Conservation (phyloP, 1,140 invertebrate genomes). For the Hylaeus anthracinus region DNA sequence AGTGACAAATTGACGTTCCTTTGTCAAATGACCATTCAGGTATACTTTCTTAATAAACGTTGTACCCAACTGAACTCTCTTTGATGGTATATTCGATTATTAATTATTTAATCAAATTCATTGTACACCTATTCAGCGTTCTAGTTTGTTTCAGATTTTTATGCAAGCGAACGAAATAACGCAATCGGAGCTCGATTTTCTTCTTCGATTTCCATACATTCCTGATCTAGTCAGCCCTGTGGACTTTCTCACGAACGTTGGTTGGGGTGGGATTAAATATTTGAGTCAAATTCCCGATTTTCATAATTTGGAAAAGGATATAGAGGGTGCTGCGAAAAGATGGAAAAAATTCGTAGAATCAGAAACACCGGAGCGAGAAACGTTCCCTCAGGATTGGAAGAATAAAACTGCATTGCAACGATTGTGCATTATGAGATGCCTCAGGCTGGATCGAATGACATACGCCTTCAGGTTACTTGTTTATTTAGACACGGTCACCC, state of each 20-base stretch:
- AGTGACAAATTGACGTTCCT: constrained; percentile 96
- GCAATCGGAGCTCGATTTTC: constrained; percentile 90
- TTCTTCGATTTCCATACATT: constrained; percentile 89
- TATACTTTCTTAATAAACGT: constrained; percentile 65
- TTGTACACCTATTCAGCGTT: too few relatives aligned
- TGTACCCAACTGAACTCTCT: background rate
- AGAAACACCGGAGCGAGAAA: constrained; percentile 95
- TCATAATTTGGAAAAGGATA: constrained; percentile 93
- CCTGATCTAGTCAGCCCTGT: constrained; percentile 88
- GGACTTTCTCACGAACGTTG: constrained; percentile 90
- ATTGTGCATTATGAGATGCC: constrained; percentile 94
- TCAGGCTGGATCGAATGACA: constrained; percentile 95
- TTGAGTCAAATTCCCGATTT: constrained; percentile 91
- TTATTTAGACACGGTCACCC: too few relatives aligned
- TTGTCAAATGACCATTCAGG: constrained; percentile 93
- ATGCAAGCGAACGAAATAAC: constrained; percentile 86
- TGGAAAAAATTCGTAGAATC: constrained; percentile 97
- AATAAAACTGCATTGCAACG: constrained; percentile 93
- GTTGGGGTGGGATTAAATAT: constrained; percentile 94
- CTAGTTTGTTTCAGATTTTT: constrained; percentile 82
- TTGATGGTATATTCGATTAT: too few relatives aligned
- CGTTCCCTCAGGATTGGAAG: constrained; percentile 98
- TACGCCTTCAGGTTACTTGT: constrained; percentile 81
- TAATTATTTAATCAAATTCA: too few relatives aligned
- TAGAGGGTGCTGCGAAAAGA: constrained; percentile 93